Evolutionary conservation across 2,113 vertebrate species (phyloP).

Genomic region (Prunella himalayana): DNA sequence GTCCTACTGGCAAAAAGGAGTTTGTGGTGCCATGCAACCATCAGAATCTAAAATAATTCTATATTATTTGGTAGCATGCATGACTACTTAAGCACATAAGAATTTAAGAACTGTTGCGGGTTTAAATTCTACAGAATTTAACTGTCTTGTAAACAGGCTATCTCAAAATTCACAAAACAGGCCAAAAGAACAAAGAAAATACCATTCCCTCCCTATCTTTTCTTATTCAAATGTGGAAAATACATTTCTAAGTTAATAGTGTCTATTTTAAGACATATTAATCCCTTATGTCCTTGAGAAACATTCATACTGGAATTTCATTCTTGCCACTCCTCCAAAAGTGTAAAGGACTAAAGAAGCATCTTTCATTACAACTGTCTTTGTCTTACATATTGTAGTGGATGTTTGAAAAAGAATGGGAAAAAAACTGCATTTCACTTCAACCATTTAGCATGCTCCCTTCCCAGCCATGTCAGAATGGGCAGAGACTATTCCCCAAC

Average conservation of each 20-base stretch:
- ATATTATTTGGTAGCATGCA: neutral
- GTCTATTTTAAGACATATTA: conserved; percentile 5
- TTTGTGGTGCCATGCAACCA: neutral
- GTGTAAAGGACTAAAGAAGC: neutral
- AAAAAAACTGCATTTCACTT: neutral
- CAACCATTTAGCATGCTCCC: neutral
- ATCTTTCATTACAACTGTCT: neutral
- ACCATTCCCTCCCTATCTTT: neutral
- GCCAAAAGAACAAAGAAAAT: neutral
- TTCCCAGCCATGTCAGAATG: neutral
- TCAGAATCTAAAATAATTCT: neutral
- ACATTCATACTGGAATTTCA: neutral
- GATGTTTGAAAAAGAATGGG: neutral
- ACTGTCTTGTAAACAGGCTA: neutral
- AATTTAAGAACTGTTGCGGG: neutral
- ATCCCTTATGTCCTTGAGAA: conserved; percentile 9
- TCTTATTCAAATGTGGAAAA: neutral
- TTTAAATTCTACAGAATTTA: neutral
- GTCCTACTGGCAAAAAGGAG: neutral
- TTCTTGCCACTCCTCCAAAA: neutral
- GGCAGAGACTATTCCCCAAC: neutral
- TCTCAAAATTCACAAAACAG: neutral
- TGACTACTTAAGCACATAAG: neutral
- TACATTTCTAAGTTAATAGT: neutral
- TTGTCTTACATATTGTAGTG: neutral